Conservation (phyloP, 1,140 invertebrate species). For the Anoplolepis gracilipes region DNA sequence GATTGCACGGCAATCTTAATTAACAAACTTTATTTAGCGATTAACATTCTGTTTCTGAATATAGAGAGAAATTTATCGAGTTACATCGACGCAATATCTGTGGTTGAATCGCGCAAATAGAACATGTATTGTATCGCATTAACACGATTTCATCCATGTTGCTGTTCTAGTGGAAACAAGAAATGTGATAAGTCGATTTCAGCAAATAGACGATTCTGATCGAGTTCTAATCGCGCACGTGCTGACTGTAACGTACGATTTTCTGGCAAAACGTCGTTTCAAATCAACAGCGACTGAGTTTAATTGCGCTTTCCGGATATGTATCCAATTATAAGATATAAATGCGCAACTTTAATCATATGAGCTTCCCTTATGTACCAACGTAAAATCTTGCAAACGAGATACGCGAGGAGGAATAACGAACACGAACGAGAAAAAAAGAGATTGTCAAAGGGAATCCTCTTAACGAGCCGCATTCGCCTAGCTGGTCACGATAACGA, state of each 20-base stretch:
- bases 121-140: conserved; percentile 13
- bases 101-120: neutral
- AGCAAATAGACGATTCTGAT: conserved; percentile 15
- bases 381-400: conserved; percentile 47
- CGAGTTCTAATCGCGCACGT: conserved; percentile 41
- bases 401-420: conserved; percentile 10
- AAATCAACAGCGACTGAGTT: neutral
- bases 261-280: conserved; percentile 14
- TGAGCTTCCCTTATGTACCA: conserved; percentile 39
- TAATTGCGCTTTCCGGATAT: neutral
- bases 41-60: neutral
- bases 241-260: neutral
- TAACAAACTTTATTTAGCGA: conserved; percentile 18
- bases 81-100: neutral
- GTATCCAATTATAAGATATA: conserved; percentile 10
- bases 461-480: conserved; percentile 53
- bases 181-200: conserved; percentile 31
- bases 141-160: neutral
- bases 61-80: conserved; percentile 6
- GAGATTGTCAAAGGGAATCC: conserved; percentile 40
- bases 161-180: conserved; percentile 24
- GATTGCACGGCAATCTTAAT: conserved; percentile 2
- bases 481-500: conserved; percentile 24
- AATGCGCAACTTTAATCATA: conserved; percentile 48
- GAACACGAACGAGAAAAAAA: neutral